phyloP scores from a whole-genome alignment of 1,140 invertebrate genomes.

The Drosophila funebris region DNA sequence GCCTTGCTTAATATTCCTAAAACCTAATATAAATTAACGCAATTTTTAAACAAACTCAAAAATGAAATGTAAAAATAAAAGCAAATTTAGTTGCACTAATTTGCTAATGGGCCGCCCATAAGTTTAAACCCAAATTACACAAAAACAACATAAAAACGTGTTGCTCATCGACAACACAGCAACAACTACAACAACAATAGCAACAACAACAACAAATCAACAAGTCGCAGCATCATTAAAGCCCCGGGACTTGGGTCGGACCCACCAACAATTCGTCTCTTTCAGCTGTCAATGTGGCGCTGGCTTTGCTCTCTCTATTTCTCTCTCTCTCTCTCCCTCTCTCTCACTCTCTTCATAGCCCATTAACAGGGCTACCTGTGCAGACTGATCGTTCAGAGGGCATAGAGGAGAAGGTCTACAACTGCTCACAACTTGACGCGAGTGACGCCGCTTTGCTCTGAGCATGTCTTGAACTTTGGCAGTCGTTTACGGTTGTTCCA shows the following conservation, averaged over 20 bases:
- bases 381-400: constrained; percentile 27
- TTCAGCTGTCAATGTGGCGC: constrained; percentile 22
- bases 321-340: background rate
- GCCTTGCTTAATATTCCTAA: background rate
- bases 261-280: constrained; percentile 3
- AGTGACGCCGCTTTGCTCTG: constrained; percentile 36
- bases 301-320: background rate
- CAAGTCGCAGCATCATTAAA: constrained; percentile 43
- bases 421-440: constrained; percentile 7
- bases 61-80: constrained; percentile 34
- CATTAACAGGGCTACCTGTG: constrained; percentile 35
- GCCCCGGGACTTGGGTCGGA: constrained; percentile 13
- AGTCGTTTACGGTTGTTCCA: constrained; percentile 68
- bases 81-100: constrained; percentile 70
- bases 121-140: constrained; percentile 60
- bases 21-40: constrained; percentile 9
- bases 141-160: constrained; percentile 54
- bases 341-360: background rate
- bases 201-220: constrained; percentile 12
- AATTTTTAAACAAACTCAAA: constrained; percentile 14
- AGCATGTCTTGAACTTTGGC: constrained; percentile 72
- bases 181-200: constrained; percentile 13
- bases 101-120: constrained; percentile 65
- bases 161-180: constrained; percentile 38
- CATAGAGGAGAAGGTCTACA: background rate